A percentile compares a stretch with the other conserved stretches of the same genome.
phyloP scores from a whole-genome alignment of 2,888 invertebrate species.

The Drosophila anomalata region DNA sequence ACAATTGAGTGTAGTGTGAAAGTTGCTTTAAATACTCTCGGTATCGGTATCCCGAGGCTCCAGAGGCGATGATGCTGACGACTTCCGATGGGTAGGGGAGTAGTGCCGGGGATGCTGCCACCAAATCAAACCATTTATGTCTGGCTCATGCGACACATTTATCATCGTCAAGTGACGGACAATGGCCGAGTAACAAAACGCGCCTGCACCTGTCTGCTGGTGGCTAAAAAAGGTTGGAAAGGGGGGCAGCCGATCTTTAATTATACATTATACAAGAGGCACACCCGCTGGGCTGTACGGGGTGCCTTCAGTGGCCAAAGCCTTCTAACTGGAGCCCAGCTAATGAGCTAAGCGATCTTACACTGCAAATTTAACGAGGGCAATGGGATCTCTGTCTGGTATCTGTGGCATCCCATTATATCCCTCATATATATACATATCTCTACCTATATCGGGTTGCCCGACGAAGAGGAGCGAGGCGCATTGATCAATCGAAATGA shows the following conservation, averaged over 20 bases:
- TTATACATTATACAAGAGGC: slow-evolving; percentile 61
- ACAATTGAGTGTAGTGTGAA: slow-evolving; percentile 75
- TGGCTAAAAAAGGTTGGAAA: neutral
- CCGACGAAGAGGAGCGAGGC: slow-evolving; percentile 37
- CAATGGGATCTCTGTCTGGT: slow-evolving; percentile 8
- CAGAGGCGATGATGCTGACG: slow-evolving; percentile 34
- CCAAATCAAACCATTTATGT: slow-evolving; percentile 79
- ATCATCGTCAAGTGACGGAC: slow-evolving; percentile 70
- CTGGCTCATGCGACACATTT: slow-evolving; percentile 69
- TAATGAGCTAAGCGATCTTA: slow-evolving; percentile 26
- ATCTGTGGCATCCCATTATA: slow-evolving; percentile 27
- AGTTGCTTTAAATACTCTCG: slow-evolving; percentile 73
- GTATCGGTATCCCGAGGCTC: slow-evolving; percentile 32
- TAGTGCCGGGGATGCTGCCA: slow-evolving; percentile 44
- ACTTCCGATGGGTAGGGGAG: slow-evolving; percentile 8
- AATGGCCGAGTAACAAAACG: slow-evolving; percentile 29
- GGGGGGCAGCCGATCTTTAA: slow-evolving; percentile 59
- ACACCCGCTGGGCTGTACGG: slow-evolving; percentile 73
- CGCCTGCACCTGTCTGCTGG: slow-evolving; percentile 73
- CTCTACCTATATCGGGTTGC: neutral
- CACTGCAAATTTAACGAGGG: slow-evolving; percentile 21
- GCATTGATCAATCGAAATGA: slow-evolving; percentile 79
- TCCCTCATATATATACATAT: neutral
- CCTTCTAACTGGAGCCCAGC: slow-evolving; percentile 62
- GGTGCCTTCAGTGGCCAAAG: slow-evolving; percentile 23